Conservation (phyloP, 2,888 invertebrate genomes). For the Octonoba sinensis region DNA sequence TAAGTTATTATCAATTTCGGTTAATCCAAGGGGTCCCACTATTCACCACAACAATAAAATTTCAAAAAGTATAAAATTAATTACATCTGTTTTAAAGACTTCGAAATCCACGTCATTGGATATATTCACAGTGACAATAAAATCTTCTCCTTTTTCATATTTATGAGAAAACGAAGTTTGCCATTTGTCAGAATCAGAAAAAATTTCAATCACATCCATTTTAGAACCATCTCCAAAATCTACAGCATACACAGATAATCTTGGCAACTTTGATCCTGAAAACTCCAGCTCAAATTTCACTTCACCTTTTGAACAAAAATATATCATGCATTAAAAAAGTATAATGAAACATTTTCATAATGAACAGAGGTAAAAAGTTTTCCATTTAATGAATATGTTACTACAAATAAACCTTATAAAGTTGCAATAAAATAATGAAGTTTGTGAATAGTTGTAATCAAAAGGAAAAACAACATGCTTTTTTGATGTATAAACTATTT, state of each 20-base stretch:
- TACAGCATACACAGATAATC: conserved; percentile 13
- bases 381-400: no score
- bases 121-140: conserved; percentile 61
- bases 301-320: conserved; percentile 10
- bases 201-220: conserved; percentile 12
- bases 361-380: no score
- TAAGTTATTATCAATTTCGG: no score
- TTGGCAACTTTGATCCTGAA: conserved; percentile 21
- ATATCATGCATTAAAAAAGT: not conserved
- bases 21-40: no score
- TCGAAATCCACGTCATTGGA: conserved; percentile 63
- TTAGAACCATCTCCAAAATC: conserved; percentile 47
- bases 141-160: conserved; percentile 64
- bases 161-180: conserved; percentile 53
- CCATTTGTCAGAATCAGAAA: conserved; percentile 19
- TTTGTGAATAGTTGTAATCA: no score
- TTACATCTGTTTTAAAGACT: conserved; percentile 39
- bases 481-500: no score
- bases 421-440: no score
- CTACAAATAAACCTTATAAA: no score
- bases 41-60: not conserved
- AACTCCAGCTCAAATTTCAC: conserved; percentile 33
- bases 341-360: no score
- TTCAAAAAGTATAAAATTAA: not conserved
- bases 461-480: no score